Base-by-base conservation (phyloP, 2,797 vertebrate species). In the Aselliscus stoliczkanus region DNA sequence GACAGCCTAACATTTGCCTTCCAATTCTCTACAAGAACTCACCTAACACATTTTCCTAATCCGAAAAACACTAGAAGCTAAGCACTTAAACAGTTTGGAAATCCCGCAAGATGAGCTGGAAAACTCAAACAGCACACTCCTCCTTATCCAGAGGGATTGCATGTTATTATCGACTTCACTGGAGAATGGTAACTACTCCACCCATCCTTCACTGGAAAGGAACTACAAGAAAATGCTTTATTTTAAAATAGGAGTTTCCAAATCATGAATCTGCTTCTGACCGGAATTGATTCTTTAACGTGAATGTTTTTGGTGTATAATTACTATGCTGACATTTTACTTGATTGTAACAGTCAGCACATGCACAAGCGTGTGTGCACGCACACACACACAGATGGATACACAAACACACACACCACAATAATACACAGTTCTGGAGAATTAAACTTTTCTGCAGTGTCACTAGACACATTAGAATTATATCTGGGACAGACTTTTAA, bases 51-150 rank as follows among this genome's bases (percentile, higher is more conserved):
- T 12, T 83, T 13, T 81, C 72, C 44, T 93, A 84, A 95, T 75
- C 76, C 62, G 1, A 27, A 77, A 90, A 80, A 50, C 82, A 89
- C 82, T 7, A 70, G 29, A 44, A 44, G 83, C 50, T 77, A 81
- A 96, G 86, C 76, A 7, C 83, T 84, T 65, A 34, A 34, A 80
- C 90, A 95, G 70, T n/a, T 75, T 11, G 31, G 31, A 95, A 92
- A 95, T 82, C 92, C 93, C 67, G 39, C n/a, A 42, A 79, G 95
- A 94, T 29, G 83, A 86, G 80, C 60, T 73, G 8, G 86, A 84
- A 85, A 94, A 94, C 44, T 29, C 93, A 60, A 95, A 92, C 82
- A 34, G 17, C 60, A 84, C 7, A 44, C 62, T 75, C 31, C 15
- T 79, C n/a, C 62, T 76, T 50, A 90, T 34, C 89, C 92, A 42